phyloP scores from a whole-genome alignment of 2,888 invertebrate species.

The Candidula unifasciata region DNA sequence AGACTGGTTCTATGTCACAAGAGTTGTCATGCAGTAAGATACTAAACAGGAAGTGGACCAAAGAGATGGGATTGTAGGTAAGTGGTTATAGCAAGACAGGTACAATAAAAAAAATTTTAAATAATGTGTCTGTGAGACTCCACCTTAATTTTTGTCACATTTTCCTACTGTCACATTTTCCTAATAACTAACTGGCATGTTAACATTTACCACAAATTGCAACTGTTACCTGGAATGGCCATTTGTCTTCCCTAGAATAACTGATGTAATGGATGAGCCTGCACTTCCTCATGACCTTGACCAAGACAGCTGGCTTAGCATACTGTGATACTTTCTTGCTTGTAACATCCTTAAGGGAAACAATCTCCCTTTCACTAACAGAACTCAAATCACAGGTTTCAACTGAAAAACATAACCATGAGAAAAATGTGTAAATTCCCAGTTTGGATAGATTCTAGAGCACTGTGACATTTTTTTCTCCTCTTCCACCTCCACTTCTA shows the following conservation, averaged over 20 bases:
- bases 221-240: slow-evolving; percentile 64
- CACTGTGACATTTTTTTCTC: too few species aligned
- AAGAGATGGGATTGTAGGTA: too few species aligned
- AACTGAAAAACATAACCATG: slow-evolving; percentile 24
- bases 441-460: too few species aligned
- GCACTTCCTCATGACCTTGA: slow-evolving; percentile 61
- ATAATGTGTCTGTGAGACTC: not conserved
- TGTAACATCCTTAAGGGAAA: slow-evolving; percentile 56
- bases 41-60: too few species aligned
- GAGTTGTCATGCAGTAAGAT: too few species aligned
- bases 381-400: not conserved
- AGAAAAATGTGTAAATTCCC: too few species aligned
- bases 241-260: slow-evolving; percentile 61
- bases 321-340: slow-evolving; percentile 46
- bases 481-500: too few species aligned
- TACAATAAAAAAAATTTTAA: too few species aligned
- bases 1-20: too few species aligned
- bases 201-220: not conserved
- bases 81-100: too few species aligned
- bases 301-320: slow-evolving; percentile 59
- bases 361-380: slow-evolving; percentile 50
- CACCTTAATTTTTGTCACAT: too few species aligned
- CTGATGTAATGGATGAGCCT: slow-evolving; percentile 63
- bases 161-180: too few species aligned
- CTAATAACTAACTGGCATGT: not conserved